Base-by-base conservation (phyloP, 2,113 vertebrate species). In the Ctenomys sociabilis region DNA sequence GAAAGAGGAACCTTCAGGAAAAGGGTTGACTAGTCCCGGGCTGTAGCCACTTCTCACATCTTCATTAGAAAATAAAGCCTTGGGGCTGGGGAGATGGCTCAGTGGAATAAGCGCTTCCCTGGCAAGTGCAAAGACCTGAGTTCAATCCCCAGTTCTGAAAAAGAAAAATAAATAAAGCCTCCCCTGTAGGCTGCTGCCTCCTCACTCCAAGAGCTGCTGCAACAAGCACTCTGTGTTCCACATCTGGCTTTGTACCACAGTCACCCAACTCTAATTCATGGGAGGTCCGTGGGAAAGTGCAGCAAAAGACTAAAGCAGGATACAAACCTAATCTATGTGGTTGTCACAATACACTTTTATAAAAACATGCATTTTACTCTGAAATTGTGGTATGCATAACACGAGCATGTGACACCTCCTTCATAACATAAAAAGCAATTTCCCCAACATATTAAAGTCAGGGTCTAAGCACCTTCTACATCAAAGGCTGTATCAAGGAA, bases 351-450 rank as follows among this genome's bases (percentile, higher is more conserved):
- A 40, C 1, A 83, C 43, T 78, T 87, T 73, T 85, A 84, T 91
- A 88, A 94, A 89, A 94, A 78, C 35, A 40, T 37, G 24, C 12
- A 86, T 49, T 80, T 82, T 63, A 72, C 43, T 90, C 88, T 92
- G 88, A 94, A 90, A 52, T 30, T 49, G 14, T 8, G 1, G 49
- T 85, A 61, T 13, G 0, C 45, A 49, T 64, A 91, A 83, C 9
- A 45, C 28, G 91, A 90, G 57, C 17, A 84, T 22, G 57, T 11
- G 78, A 83, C 80, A 35, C 22, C 49, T 78, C 73, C 61, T 96
- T 91, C 90, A 70, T 40, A 73, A 94, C 8, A 66, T 78, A 72
- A 93, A 93, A 91, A 93, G 84, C 17, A 68, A 94, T 81, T 93
- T 83, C 84, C 70, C 61, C 66, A 89, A 89, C 90, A 89, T 82